Evolutionary conservation across 2,113 vertebrate genomes (phyloP), one percentile per base, ranked within the genome.

Genomic region (Gymnogyps californianus): DNA sequence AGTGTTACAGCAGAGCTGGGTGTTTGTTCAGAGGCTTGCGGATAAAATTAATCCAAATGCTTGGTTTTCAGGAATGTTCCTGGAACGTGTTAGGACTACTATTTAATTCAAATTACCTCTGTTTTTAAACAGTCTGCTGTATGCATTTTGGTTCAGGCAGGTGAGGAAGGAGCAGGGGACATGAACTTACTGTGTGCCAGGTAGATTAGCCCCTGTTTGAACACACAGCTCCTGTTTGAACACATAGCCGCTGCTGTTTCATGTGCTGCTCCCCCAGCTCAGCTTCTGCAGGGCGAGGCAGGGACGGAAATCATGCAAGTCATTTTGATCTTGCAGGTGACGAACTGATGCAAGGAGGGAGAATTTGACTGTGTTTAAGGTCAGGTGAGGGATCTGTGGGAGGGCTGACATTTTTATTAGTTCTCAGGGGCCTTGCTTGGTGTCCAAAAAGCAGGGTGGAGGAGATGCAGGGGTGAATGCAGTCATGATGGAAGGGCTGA

Each of bases 261-360:
- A 2, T 22, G 19, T 54, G 17, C 31, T 24, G 38, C 76, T 92
- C 5, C n/a, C 16, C 11, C 14, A 46, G 19, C 15, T 77, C 0
- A 0, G 34, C 59, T 75, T 70, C 57, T 75, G 51, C 1, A 0
- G 34, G 36, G 21, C 13, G 17, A 52, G 64, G 34, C 72, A 57
- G 26, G 32, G 76, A 5, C 69, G 26, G 55, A 75, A 74, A 54
- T 82, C 11, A 21, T 0, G 0, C 1, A n/a, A 47, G 18, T 31
- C 51, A 70, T 79, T 91, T 77, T 80, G 38, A 20, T 70, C 47
- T 95, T 59, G 19, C 8, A 59, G 44, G 19, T 66, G 36, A 54
- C 7, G 5, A 83, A 34, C 42, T n/a, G 58, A 31, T 66, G 32
- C 16, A 57, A 64, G 34, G 40, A 74, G 38, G 16, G 15, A 76